These are phyloP conservation scores for Drosophila athabasca DNA, from an alignment of 1,140 invertebrate genomes.

Conservation along the genomic window DNA sequence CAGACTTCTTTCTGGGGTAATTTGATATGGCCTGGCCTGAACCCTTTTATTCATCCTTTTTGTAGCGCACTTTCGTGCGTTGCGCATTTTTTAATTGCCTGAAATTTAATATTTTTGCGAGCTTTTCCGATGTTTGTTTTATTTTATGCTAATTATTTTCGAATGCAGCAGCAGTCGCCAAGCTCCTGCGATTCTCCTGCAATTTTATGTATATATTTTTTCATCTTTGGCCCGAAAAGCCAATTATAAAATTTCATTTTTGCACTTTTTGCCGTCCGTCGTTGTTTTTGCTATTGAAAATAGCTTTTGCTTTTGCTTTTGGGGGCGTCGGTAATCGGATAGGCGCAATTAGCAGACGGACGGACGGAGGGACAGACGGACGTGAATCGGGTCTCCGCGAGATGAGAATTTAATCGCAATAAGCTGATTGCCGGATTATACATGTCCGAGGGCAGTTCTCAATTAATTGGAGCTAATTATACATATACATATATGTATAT, in stretches of 20 bases:
- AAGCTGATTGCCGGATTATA: constrained; percentile 61
- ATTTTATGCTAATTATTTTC: constrained; percentile 77
- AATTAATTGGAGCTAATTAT: too few species aligned
- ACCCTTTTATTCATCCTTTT: constrained; percentile 46
- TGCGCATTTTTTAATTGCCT: constrained; percentile 73
- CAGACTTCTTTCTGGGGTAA: constrained; percentile 35
- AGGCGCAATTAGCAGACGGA: constrained; percentile 62
- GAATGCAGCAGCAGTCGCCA: constrained; percentile 47
- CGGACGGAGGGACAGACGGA: constrained; percentile 8
- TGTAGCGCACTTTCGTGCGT: constrained; percentile 56
- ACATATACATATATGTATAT: too few species aligned
- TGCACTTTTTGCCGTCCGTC: constrained; percentile 50
- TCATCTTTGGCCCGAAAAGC: constrained; percentile 58
- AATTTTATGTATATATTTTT: constrained; percentile 38
- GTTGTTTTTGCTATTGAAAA: constrained; percentile 59
- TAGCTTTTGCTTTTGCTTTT: constrained; percentile 37
- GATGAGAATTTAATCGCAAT: constrained; percentile 52
- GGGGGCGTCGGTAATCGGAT: constrained; percentile 68
- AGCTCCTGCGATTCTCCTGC: constrained; percentile 21
- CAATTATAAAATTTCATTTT: constrained; percentile 79
- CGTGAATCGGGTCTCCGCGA: constrained; percentile 12
- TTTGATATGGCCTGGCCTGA: constrained; percentile 47
- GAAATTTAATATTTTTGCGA: constrained; percentile 77
- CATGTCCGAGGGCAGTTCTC: too few species aligned
- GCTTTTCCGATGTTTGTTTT: constrained; percentile 43